Evolutionary conservation across 2,888 invertebrate genomes (phyloP), one percentile per base, ranked within the genome.

Genomic region (Agelastica alni): DNA sequence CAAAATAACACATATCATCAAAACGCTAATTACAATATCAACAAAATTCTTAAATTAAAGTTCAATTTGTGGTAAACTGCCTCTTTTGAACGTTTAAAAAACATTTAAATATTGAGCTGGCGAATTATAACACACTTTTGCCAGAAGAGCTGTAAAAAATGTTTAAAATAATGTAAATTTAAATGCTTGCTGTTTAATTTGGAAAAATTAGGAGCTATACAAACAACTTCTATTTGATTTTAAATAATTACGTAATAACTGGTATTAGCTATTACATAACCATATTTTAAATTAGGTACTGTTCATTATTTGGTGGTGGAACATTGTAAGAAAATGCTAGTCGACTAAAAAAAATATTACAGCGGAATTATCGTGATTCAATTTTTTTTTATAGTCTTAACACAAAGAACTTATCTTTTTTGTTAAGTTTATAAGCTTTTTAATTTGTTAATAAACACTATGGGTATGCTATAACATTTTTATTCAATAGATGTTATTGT

Each of bases 21-120:
- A n/a, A 14, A 53, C 47, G 34, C 14, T 41, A 47, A 53, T 47
- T 41, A 47, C 42, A 28, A 42, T 47, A 53, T 41, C 52, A 41
- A 53, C 46, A 42, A 36, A 31, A 17, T 41, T 14, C 20, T n/a
- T 42, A 42, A 34, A 53, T 53, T 46, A 53, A 39, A 46, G 26
- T 17, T 6, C 53, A 34, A 31, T 46, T 46, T 47, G 26, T 13
- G 18, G 36, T 43, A 34, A 43, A 34, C 28, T 36, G 42, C 51
- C 43, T 44, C 20, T 44, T 43, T 20, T n/a, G 28, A 30, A 36
- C 36, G 43, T 51, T 44, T 51, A 49, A 42, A 49, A 49, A 49
- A 41, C 49, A 49, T 49, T 49, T 49, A 49, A 49, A 42, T 41
- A 42, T 31, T 41, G 17, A 39, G 20, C 12, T 12, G 18, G 18